phyloP scores from a whole-genome alignment of 2,797 vertebrate genomes.

The Pseudochirops corinnae region DNA sequence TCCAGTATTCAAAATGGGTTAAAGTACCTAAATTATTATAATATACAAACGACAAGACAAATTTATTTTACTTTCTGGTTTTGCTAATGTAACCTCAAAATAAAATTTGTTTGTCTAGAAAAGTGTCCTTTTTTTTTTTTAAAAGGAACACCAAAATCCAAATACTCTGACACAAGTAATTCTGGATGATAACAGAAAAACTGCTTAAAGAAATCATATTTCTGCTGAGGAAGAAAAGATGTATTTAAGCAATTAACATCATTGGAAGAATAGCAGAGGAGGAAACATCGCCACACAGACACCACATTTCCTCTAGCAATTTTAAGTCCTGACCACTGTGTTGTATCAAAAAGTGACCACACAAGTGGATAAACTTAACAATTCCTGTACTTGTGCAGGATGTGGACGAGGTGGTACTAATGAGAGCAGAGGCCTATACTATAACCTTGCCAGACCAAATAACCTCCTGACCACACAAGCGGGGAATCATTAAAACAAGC shows the following conservation, averaged over 20 bases:
- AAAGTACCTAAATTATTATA: constrained; percentile 20
- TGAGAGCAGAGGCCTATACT: constrained; percentile 77
- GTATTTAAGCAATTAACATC: constrained; percentile 75
- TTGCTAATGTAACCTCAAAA: constrained; percentile 29
- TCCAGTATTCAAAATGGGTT: background rate
- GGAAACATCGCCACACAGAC: constrained; percentile 64
- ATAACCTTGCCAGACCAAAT: constrained; percentile 84
- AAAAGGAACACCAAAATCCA: constrained; percentile 56
- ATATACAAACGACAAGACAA: constrained; percentile 39
- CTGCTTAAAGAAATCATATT: constrained; percentile 63
- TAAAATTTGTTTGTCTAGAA: constrained; percentile 5
- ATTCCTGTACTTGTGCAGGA: constrained; percentile 73
- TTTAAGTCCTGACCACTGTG: constrained; percentile 81
- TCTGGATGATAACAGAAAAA: constrained; percentile 57
- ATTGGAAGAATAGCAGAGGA: constrained; percentile 63
- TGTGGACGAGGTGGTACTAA: constrained; percentile 82
- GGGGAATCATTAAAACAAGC: constrained; percentile 87
- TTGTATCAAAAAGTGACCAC: constrained; percentile 83
- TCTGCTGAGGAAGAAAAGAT: constrained; percentile 72
- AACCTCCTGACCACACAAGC: constrained; percentile 88
- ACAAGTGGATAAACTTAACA: constrained; percentile 85
- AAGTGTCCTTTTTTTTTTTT: constrained; percentile 35
- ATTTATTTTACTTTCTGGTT: constrained; percentile 38
- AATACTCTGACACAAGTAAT: constrained; percentile 64
- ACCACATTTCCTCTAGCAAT: constrained; percentile 83